These are phyloP conservation scores for Bombyx mandarina DNA, from an alignment of 1,140 invertebrate genomes.

Conservation along the genomic window DNA sequence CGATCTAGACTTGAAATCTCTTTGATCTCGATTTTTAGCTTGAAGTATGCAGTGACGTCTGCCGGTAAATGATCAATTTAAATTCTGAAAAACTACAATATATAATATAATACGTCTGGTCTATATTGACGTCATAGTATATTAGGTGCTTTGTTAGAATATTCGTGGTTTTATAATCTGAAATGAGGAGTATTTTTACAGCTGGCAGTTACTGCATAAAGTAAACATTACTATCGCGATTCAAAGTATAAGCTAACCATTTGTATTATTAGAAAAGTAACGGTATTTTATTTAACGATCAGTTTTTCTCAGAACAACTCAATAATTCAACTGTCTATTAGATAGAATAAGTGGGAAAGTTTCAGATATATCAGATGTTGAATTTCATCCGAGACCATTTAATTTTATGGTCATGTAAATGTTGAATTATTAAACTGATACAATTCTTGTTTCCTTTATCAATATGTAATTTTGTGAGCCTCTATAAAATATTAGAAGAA, in stretches of 20 bases:
- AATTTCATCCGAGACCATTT: too few relatives aligned
- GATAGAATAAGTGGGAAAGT: too few relatives aligned
- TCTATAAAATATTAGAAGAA: too few relatives aligned
- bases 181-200: conserved; percentile 26
- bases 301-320: not conserved
- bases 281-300: not conserved
- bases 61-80: too few relatives aligned
- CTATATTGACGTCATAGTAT: conserved; percentile 27
- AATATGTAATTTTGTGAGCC: too few relatives aligned
- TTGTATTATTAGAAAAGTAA: conserved; percentile 7
- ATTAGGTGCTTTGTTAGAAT: conserved; percentile 25
- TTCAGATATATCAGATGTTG: too few relatives aligned
- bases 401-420: too few relatives aligned
- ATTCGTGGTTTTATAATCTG: conserved; percentile 19
- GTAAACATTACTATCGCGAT: conserved; percentile 15
- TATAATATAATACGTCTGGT: not conserved
- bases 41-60: too few relatives aligned
- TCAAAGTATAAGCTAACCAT: conserved; percentile 4
- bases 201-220: conserved; percentile 16
- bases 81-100: not conserved
- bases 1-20: too few relatives aligned
- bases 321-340: not conserved
- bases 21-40: too few relatives aligned
- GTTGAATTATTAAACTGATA: too few relatives aligned
- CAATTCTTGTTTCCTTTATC: too few relatives aligned